phyloP scores from a whole-genome alignment of 1,140 invertebrate genomes.

The Triops longicaudatus region DNA sequence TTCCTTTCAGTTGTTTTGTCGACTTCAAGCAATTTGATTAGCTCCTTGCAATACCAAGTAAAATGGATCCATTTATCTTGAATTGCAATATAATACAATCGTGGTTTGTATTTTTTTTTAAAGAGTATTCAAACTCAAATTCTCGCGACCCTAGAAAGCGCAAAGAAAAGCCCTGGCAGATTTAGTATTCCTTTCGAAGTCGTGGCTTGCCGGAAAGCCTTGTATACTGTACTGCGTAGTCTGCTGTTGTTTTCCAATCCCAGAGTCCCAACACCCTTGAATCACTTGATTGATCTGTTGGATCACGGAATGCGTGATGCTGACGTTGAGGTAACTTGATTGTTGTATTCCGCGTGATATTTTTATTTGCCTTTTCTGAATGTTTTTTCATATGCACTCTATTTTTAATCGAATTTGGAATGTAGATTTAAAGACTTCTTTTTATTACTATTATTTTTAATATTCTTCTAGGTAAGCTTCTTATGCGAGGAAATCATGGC shows the following conservation, averaged over 20 bases:
- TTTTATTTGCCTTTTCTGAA: neutral
- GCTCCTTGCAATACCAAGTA: neutral
- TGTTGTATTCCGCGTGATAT: neutral
- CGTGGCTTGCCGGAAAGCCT: neutral
- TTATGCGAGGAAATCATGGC: neutral
- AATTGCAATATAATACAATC: neutral
- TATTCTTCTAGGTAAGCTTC: neutral
- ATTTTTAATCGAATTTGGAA: too few relatives aligned
- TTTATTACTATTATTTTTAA: too few relatives aligned
- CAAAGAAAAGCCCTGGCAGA: neutral
- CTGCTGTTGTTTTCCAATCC: neutral
- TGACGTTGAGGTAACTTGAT: neutral
- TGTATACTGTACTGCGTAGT: neutral
- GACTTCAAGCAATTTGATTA: neutral
- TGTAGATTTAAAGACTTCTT: too few relatives aligned
- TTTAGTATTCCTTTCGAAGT: neutral
- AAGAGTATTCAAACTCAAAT: neutral
- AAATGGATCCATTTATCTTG: neutral
- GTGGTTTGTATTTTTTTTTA: neutral
- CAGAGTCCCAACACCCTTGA: neutral
- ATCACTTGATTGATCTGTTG: neutral
- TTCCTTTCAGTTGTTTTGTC: neutral
- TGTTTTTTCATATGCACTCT: too few relatives aligned
- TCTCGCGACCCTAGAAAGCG: neutral
- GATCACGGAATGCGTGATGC: neutral